Base-by-base conservation (phyloP, 2,113 vertebrate genomes). In the Nycticryphes semicollaris region DNA sequence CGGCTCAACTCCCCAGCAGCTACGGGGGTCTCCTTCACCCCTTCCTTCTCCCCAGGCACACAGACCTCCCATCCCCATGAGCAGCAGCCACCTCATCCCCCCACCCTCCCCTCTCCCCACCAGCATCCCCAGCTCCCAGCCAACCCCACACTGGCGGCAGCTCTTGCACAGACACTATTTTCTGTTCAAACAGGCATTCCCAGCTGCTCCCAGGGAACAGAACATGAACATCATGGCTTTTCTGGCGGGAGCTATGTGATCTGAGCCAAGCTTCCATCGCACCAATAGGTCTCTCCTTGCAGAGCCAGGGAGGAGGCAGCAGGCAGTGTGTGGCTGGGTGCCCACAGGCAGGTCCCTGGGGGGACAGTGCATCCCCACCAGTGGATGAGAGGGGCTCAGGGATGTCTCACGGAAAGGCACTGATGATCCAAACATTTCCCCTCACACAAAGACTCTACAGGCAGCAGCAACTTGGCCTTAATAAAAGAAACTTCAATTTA, bases 161-260 rank as follows among this genome's bases (percentile, higher is more conserved):
- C 84, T 93, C 92, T 87, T 67, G 89, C 68, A 72, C 93, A 82
- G 53, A 56, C 60, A 60, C 84, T 56, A 31, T 96, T 89, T 93
- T 75, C 89, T 96, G 93, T 64, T 94, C 84, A 84, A 92, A 64
- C 89, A 94, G 77, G 69, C 87, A 54, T 76, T 75, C 82, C 94
- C 96, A 96, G 91, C 91, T 95, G 91, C 91, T 97, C 64, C 77
- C 1, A 1, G 64, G 73, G 75, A 94, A 87, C 48, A 84, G 89
- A 95, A 91, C 87, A 85, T 11, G 66, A 93, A 48, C 60, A 68
- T 60, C 80, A 53, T 18, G 2, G 1, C 69, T 75, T 72, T 80
- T 63, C 91, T 97, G 93, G 95, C 77, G 75, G 87, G 64, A 84
- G 80, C 77, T 64, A 16, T 27, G 37, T 54, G 64, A 84, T 84